Evolutionary conservation across 2,888 invertebrate genomes (phyloP).

Genomic region (Notodonta dromedarius): DNA sequence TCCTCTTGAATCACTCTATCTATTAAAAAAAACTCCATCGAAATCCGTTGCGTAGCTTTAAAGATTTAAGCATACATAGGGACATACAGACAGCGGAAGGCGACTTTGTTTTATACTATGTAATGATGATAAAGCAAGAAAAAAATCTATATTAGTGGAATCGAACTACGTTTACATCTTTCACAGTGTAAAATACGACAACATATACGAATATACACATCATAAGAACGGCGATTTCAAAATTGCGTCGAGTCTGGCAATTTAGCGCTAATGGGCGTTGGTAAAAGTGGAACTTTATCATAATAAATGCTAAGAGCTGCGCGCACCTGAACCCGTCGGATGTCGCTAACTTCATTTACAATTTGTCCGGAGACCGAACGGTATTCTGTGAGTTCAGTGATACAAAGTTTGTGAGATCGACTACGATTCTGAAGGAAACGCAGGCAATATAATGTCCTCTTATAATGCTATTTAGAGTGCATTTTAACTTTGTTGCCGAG

Average conservation of each 20-base stretch:
- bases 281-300: constrained; percentile 57
- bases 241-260: constrained; percentile 34
- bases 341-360: constrained; percentile 46
- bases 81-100: too few species aligned
- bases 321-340: constrained; percentile 53
- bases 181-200: background rate
- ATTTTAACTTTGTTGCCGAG: background rate
- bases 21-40: too few species aligned
- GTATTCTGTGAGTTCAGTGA: constrained; percentile 29
- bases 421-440: constrained; percentile 3
- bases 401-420: constrained; percentile 25
- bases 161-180: too few species aligned
- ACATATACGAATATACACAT: background rate
- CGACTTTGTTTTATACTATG: too few species aligned
- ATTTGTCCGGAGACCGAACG: constrained; percentile 31
- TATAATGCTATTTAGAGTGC: constrained; percentile 7
- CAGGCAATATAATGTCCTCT: background rate
- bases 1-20: too few species aligned
- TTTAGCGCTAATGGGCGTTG: constrained; percentile 45
- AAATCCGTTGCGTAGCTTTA: too few species aligned
- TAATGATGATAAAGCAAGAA: too few species aligned
- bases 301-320: constrained; percentile 59
- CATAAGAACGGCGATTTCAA: constrained; percentile 32
- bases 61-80: too few species aligned
- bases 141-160: too few species aligned